Percentiles rank a stretch among this genome's conserved stretches.
phyloP scores from a whole-genome alignment of 2,888 invertebrate genomes.

The Sinohyriopsis cumingii region DNA sequence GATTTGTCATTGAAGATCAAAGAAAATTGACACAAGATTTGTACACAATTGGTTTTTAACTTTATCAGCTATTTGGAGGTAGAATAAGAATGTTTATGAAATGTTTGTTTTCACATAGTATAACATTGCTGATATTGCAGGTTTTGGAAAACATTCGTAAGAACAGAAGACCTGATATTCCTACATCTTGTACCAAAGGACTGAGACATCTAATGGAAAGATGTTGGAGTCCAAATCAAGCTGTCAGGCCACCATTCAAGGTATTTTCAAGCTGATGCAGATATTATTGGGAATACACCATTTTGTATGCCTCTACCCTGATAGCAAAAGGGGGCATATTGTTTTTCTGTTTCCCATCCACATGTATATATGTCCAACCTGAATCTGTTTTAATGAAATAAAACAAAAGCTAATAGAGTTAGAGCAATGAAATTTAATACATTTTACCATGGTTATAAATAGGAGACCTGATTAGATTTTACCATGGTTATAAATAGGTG shows the following conservation, averaged over 20 bases:
- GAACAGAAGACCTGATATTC: conserved; percentile 60
- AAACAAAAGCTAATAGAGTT: too few species aligned
- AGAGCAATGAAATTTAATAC: too few species aligned
- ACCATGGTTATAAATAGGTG: too few species aligned
- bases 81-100: background rate
- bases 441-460: too few species aligned
- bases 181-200: conserved; percentile 50
- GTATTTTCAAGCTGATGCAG: conserved; percentile 25
- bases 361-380: background rate
- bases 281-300: background rate
- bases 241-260: conserved; percentile 61
- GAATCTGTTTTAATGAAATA: background rate
- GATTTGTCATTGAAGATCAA: too few species aligned
- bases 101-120: too few species aligned
- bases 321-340: background rate
- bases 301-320: background rate
- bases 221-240: conserved; percentile 66
- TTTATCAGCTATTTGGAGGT: background rate
- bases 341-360: background rate
- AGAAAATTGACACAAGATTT: too few species aligned
- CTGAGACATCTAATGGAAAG: conserved; percentile 51
- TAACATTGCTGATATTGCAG: conserved; percentile 28
- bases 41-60: background rate
- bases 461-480: too few species aligned
- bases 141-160: conserved; percentile 60